phyloP scores from a whole-genome alignment of 2,888 invertebrate genomes.

The Lysandra coridon region DNA sequence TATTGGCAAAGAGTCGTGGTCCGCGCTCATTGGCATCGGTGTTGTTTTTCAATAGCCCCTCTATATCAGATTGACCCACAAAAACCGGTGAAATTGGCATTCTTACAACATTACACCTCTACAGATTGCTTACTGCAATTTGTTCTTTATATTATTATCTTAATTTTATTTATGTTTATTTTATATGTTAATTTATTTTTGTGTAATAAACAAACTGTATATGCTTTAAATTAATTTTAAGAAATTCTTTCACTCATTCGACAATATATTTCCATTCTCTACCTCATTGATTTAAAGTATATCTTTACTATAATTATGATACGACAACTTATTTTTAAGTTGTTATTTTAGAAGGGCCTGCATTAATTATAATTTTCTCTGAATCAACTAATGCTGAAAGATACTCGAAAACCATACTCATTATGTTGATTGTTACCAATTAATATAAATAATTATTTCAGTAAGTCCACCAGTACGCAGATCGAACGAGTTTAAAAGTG shows the following conservation, averaged over 20 bases:
- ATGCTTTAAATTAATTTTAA: not conserved
- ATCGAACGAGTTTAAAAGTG: not conserved
- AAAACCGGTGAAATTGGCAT: constrained; percentile 70
- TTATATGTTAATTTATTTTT: constrained; percentile 13
- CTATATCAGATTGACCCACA: constrained; percentile 75
- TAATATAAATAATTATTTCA: not conserved
- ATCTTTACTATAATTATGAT: not conserved
- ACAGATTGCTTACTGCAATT: constrained; percentile 43
- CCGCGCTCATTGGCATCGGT: constrained; percentile 67
- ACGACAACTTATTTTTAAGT: not conserved
- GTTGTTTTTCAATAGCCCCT: constrained; percentile 76
- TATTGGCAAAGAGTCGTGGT: constrained; percentile 50
- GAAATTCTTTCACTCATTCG: not conserved
- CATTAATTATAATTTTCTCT: too few relatives aligned
- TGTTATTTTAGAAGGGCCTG: not conserved
- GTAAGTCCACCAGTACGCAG: not conserved
- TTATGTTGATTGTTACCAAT: not conserved
- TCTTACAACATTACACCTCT: constrained; percentile 54
- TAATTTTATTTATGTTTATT: constrained; percentile 34
- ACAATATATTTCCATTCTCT: not conserved
- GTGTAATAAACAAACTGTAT: not conserved
- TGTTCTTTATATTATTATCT: constrained; percentile 37
- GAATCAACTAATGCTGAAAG: not conserved
- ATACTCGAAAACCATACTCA: not conserved
- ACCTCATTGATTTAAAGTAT: not conserved